phyloP scores from a whole-genome alignment of 2,888 invertebrate genomes.

The Clunio marinus region DNA sequence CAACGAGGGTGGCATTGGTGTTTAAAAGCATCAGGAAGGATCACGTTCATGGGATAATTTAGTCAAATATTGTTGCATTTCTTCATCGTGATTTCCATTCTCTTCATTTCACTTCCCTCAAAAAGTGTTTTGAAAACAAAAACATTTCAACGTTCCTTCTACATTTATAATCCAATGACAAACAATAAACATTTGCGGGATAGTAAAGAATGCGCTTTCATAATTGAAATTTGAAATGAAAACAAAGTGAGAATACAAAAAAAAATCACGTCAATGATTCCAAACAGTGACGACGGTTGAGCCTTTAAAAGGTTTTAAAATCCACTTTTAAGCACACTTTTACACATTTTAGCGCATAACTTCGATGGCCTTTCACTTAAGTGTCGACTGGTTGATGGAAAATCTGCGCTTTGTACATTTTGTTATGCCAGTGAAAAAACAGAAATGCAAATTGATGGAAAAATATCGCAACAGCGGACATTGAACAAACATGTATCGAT shows the following conservation, averaged over 20 bases:
- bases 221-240: slow-evolving; percentile 25
- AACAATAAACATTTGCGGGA: slow-evolving; percentile 33
- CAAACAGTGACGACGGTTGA: slow-evolving; percentile 22
- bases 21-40: background rate
- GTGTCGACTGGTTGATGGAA: background rate
- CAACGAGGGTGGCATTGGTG: background rate
- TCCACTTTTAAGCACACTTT: slow-evolving; percentile 17
- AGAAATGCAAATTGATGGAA: background rate
- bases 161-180: background rate
- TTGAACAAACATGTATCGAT: no score
- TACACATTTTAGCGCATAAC: slow-evolving; percentile 8
- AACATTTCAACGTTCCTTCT: background rate
- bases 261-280: slow-evolving; percentile 32
- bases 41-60: slow-evolving; percentile 20
- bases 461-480: no score
- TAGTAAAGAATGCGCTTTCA: slow-evolving; percentile 32
- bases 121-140: background rate
- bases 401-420: background rate
- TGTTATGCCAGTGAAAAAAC: background rate
- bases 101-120: background rate
- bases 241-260: background rate
- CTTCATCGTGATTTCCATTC: background rate
- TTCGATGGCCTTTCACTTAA: background rate
- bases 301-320: slow-evolving; percentile 37
- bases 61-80: slow-evolving; percentile 9